Evolutionary conservation across 2,113 vertebrate species (phyloP), one percentile per base, ranked within the genome.

Genomic region (Pyrgilauda ruficollis): DNA sequence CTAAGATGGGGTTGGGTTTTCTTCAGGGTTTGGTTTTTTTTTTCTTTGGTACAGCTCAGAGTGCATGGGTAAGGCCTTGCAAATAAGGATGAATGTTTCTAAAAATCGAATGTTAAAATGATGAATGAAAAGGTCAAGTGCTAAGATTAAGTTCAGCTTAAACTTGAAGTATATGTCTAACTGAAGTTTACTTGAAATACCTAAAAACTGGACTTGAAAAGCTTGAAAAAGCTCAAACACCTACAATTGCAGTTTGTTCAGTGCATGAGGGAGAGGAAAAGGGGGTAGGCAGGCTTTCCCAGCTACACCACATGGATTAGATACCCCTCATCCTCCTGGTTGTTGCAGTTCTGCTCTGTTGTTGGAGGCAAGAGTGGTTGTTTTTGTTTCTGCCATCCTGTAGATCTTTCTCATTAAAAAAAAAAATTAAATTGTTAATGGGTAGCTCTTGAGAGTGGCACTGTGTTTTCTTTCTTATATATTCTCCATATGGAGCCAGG

Each of bases 271-370:
- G 52, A 41, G 33, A 19, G 27, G 37, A 33, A 30, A 35, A 13
- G 16, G 15, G 15, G 10, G 2, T 52, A 44, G 20, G 28, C 43
- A 15, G 69, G 16, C 20, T 79, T 75, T 58, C 28, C 27, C 13
- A 41, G 23, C 24, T 9, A 13, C 10, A 20, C 52, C 28, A 17
- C 3, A 0, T 41, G 22, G 28, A 20, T 70, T 64, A 61, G 73
- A 68, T 56, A 11, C 7, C 11, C 8, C 24, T 56, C 0, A 0
- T 72, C 26, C 30, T 58, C 9, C 19, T 64, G 14, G 6, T 26
- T 70, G 10, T n/a, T 82, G 44, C 21, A 86, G 49, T 44, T 83
- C 43, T 86, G n/a, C 21, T 62, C 2, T 0, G 33, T 13, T 43
- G 5, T 3, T 63, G 47, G 13, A 82, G 44, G 8, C 4, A 15